Conservation (phyloP, 2,888 invertebrate genomes). For the Nasonia oneida region DNA sequence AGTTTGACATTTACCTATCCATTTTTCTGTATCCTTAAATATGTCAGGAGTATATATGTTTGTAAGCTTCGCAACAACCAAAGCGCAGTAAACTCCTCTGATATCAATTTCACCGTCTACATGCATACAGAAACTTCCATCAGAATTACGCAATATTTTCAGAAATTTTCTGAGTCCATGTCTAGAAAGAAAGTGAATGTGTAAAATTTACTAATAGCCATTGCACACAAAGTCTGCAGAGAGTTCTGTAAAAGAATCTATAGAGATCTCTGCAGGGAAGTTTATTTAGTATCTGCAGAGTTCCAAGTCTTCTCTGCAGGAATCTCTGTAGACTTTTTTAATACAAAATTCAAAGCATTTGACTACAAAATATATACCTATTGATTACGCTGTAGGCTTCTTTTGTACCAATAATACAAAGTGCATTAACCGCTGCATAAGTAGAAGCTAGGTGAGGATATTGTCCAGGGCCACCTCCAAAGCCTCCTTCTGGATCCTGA, state of each 20-base stretch:
- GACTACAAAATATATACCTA: conserved; percentile 80
- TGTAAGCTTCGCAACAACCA: conserved; percentile 93
- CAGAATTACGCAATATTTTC: conserved; percentile 86
- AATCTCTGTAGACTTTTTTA: not conserved
- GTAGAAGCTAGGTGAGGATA: conserved; percentile 97
- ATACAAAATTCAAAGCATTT: not conserved
- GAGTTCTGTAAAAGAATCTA: no score
- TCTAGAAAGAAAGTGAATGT: conserved; percentile 75
- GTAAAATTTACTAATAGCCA: not conserved
- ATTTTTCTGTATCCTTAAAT: conserved; percentile 93
- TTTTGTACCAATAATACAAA: conserved; percentile 93
- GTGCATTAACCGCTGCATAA: conserved; percentile 96
- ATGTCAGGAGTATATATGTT: conserved; percentile 88
- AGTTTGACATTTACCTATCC: conserved; percentile 97
- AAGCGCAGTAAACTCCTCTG: conserved; percentile 97
- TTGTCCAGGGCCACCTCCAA: conserved; percentile 97
- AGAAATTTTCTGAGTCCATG: conserved; percentile 88
- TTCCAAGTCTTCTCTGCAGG: no score
- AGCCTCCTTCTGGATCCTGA: conserved; percentile 91
- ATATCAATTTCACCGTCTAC: conserved; percentile 96
- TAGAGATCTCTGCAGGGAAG: no score
- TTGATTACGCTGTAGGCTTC: conserved; percentile 94
- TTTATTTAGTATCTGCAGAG: no score
- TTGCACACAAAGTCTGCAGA: no score
- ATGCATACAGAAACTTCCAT: conserved; percentile 97